phyloP scores from a whole-genome alignment of 1,140 invertebrate genomes.

The Lethrus apterus region DNA sequence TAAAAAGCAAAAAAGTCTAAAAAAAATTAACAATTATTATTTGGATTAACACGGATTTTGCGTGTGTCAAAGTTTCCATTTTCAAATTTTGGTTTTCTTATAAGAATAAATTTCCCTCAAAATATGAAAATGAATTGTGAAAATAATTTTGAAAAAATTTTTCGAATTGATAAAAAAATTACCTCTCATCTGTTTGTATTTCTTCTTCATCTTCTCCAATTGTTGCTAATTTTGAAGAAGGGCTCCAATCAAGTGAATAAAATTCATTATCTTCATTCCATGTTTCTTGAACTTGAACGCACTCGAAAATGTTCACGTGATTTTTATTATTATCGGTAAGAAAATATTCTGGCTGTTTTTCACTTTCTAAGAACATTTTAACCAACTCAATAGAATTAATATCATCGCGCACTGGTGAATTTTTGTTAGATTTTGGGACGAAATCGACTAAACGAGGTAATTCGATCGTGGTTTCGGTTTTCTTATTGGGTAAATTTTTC shows the following conservation, averaged over 20 bases:
- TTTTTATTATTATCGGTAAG: conserved; percentile 35
- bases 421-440: conserved; percentile 51
- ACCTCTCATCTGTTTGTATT: conserved; percentile 13
- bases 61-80: too few species aligned
- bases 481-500: conserved; percentile 19
- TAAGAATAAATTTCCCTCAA: too few species aligned
- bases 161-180: background rate
- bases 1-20: too few species aligned
- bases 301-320: conserved; percentile 25
- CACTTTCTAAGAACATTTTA: conserved; percentile 36
- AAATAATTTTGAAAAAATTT: too few species aligned
- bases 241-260: conserved; percentile 32
- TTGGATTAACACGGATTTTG: too few species aligned
- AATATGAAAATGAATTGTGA: too few species aligned
- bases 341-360: conserved; percentile 31
- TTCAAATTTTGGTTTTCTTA: too few species aligned
- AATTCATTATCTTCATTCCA: conserved; percentile 24
- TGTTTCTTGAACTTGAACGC: conserved; percentile 25
- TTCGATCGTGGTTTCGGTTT: background rate
- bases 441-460: conserved; percentile 61
- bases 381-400: conserved; percentile 26
- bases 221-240: conserved; percentile 47
- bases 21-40: too few species aligned
- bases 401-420: conserved; percentile 20
- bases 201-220: conserved; percentile 61